These are phyloP conservation scores for Dioctria rufipes DNA, from an alignment of 2,888 invertebrate species.

Conservation along the genomic window DNA sequence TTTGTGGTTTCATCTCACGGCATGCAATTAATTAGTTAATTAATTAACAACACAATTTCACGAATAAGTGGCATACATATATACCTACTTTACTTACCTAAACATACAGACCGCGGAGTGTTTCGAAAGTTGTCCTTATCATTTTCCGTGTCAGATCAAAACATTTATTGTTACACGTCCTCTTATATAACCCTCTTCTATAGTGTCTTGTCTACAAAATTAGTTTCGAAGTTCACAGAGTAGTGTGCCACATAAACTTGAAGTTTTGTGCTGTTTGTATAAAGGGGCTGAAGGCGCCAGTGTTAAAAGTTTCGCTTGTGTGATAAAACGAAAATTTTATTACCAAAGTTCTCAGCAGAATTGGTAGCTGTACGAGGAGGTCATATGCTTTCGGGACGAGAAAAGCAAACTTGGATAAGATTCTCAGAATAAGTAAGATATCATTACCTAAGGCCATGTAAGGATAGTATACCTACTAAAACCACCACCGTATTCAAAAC, in stretches of 20 bases:
- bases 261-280: slow-evolving; percentile 36
- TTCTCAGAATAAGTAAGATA: slow-evolving; percentile 45
- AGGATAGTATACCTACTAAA: no score
- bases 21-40: slow-evolving; percentile 7
- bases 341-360: slow-evolving; percentile 35
- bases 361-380: slow-evolving; percentile 22
- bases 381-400: slow-evolving; percentile 22
- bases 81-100: not conserved
- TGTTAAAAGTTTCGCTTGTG: slow-evolving; percentile 46
- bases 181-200: slow-evolving; percentile 37
- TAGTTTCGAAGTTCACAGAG: slow-evolving; percentile 27
- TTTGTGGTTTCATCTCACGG: slow-evolving; percentile 14
- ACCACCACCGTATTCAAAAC: not conserved
- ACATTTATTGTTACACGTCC: slow-evolving; percentile 32
- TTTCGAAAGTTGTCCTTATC: slow-evolving; percentile 1
- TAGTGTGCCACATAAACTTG: slow-evolving; percentile 33
- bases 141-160: slow-evolving; percentile 7
- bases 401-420: slow-evolving; percentile 41
- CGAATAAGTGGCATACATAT: not conserved
- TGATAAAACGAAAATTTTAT: slow-evolving; percentile 54
- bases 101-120: slow-evolving; percentile 7
- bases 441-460: slow-evolving; percentile 43
- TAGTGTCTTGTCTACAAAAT: slow-evolving; percentile 22
- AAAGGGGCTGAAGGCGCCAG: slow-evolving; percentile 33
- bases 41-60: not conserved